Conservation (phyloP, 2,797 vertebrate genomes). For the Myripristis jacobus region DNA sequence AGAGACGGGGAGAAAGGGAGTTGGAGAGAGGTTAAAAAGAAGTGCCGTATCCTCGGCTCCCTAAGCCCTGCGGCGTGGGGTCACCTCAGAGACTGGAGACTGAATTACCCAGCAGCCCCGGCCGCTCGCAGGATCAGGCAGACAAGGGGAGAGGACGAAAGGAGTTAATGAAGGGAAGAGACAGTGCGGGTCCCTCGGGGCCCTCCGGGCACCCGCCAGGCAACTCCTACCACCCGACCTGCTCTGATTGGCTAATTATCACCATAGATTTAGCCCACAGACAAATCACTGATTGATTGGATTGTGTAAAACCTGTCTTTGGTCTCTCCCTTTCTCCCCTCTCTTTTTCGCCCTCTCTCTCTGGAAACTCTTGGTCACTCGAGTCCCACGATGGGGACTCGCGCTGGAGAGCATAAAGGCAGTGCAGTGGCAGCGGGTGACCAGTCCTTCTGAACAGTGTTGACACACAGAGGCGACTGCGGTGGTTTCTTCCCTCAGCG, state of each 20-base stretch:
- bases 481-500: constrained; percentile 59
- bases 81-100: constrained; percentile 85
- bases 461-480: constrained; percentile 61
- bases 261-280: constrained; percentile 81
- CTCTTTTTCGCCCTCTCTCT: neutral
- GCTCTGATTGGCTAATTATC: constrained; percentile 86
- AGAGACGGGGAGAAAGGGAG: constrained; percentile 58
- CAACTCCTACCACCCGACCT: constrained; percentile 63
- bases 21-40: constrained; percentile 74
- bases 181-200: constrained; percentile 80
- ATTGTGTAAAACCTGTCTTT: constrained; percentile 75
- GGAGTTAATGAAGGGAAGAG: constrained; percentile 88
- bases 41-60: constrained; percentile 78
- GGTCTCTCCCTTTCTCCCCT: constrained; percentile 56
- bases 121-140: constrained; percentile 80
- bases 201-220: constrained; percentile 75
- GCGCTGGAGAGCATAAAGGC: constrained; percentile 31
- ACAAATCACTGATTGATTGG: constrained; percentile 85
- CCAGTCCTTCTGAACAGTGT: constrained; percentile 45
- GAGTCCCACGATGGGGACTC: constrained; percentile 58
- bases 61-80: constrained; percentile 83
- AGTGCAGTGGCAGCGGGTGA: constrained; percentile 58
- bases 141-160: constrained; percentile 85
- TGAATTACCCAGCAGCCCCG: constrained; percentile 86
- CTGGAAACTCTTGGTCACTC: constrained; percentile 25